phyloP scores from a whole-genome alignment of 2,797 vertebrate genomes.

The Tokudaia tokunoshimensis region DNA sequence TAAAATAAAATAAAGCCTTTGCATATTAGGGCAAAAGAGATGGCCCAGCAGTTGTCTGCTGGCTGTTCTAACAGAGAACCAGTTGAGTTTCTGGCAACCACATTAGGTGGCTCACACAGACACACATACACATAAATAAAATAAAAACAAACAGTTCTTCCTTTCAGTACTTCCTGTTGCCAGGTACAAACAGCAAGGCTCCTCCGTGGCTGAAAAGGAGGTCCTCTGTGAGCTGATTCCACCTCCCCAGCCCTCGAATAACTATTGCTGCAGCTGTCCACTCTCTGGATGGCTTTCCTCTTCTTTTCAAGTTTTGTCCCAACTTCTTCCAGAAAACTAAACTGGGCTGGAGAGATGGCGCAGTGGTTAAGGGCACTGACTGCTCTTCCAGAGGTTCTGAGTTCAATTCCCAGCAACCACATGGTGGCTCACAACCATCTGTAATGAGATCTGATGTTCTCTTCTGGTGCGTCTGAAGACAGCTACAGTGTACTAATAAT shows the following conservation, averaged over 20 bases:
- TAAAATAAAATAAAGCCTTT: neutral
- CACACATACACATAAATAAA: neutral
- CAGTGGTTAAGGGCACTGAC: too few species aligned
- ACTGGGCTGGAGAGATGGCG: neutral
- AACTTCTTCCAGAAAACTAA: neutral
- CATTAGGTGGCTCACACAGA: neutral
- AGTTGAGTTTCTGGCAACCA: neutral
- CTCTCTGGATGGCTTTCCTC: conserved; percentile 11
- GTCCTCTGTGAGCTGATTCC: neutral
- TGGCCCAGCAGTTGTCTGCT: neutral
- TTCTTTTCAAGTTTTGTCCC: neutral
- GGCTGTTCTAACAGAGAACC: neutral
- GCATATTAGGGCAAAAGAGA: neutral
- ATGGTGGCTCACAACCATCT: too few species aligned
- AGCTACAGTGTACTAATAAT: too few species aligned
- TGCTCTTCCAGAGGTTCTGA: too few species aligned
- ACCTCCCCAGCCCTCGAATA: neutral
- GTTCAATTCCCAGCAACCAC: too few species aligned
- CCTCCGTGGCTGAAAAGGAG: neutral
- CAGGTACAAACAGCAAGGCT: neutral
- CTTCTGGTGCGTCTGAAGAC: too few species aligned
- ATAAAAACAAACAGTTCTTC: neutral
- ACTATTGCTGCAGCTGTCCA: neutral
- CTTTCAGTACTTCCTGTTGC: neutral
- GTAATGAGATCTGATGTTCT: too few species aligned